These are phyloP conservation scores for Yponomeuta sedellus DNA, from an alignment of 2,888 invertebrate genomes.

Conservation along the genomic window DNA sequence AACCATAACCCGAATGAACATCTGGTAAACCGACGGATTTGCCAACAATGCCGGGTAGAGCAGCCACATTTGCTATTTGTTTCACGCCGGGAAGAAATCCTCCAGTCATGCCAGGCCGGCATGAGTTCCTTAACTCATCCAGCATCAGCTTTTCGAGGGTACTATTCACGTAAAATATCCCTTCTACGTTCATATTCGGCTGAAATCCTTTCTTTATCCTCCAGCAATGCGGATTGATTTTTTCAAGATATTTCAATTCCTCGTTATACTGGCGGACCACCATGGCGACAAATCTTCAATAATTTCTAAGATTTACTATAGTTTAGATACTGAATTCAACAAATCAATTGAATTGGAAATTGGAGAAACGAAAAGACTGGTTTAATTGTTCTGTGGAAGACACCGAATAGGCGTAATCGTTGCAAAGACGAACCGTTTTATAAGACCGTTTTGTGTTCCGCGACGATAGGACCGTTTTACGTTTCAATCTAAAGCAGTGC, in stretches of 20 bases:
- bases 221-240: slow-evolving; percentile 90
- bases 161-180: slow-evolving; percentile 96
- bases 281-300: slow-evolving; percentile 69
- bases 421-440: no score
- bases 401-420: no score
- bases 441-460: no score
- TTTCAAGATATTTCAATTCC: slow-evolving; percentile 94
- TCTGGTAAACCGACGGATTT: slow-evolving; percentile 96
- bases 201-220: slow-evolving; percentile 98
- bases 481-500: no score
- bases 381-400: no score
- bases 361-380: no score
- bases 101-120: slow-evolving; percentile 92
- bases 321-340: no score
- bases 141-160: slow-evolving; percentile 96
- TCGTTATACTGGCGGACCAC: slow-evolving; percentile 94
- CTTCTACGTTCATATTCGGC: slow-evolving; percentile 99
- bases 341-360: no score
- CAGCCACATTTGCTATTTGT: slow-evolving; percentile 99
- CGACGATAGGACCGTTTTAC: no score
- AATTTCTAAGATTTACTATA: no score
- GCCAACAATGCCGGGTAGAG: slow-evolving; percentile 97
- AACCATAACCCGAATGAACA: slow-evolving; percentile 99
- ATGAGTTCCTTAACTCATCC: slow-evolving; percentile 94
- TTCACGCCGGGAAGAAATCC: slow-evolving; percentile 99